phyloP scores from a whole-genome alignment of 2,113 vertebrate genomes.

The Plecturocebus donacophilus region DNA sequence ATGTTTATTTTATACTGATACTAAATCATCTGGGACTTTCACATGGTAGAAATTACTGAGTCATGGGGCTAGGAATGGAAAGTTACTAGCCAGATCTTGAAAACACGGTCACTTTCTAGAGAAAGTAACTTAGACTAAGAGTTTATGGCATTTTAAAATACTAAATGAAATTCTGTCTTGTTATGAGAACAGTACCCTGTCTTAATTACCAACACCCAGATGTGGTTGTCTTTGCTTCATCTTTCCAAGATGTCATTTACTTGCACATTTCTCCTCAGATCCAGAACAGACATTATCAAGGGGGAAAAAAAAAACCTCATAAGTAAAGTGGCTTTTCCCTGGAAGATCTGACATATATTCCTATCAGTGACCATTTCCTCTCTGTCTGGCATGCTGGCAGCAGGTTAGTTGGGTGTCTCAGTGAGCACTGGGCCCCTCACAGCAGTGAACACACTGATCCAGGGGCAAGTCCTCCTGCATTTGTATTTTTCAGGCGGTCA shows the following conservation, averaged over 20 bases:
- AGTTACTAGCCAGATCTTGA: conserved; percentile 10
- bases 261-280: conserved; percentile 4
- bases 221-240: conserved; percentile 22
- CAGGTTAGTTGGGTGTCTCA: background rate
- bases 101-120: conserved; percentile 34
- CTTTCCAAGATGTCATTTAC: conserved; percentile 5
- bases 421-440: background rate
- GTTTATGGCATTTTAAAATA: conserved; percentile 40
- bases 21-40: conserved; percentile 18
- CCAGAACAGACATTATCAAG: background rate
- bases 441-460: background rate
- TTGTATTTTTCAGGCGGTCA: conserved; percentile 7
- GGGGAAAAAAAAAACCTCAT: background rate
- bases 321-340: conserved; percentile 5
- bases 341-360: conserved; percentile 11
- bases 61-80: background rate
- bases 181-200: background rate
- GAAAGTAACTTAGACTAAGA: conserved; percentile 49
- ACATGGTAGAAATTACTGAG: conserved; percentile 43
- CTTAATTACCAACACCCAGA: conserved; percentile 33
- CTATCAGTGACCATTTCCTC: background rate
- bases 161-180: conserved; percentile 36
- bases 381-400: background rate
- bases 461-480: background rate
- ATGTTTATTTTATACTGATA: conserved; percentile 1